Base-by-base conservation (phyloP, 1,140 invertebrate genomes). In the Hirudo medicinalis region DNA sequence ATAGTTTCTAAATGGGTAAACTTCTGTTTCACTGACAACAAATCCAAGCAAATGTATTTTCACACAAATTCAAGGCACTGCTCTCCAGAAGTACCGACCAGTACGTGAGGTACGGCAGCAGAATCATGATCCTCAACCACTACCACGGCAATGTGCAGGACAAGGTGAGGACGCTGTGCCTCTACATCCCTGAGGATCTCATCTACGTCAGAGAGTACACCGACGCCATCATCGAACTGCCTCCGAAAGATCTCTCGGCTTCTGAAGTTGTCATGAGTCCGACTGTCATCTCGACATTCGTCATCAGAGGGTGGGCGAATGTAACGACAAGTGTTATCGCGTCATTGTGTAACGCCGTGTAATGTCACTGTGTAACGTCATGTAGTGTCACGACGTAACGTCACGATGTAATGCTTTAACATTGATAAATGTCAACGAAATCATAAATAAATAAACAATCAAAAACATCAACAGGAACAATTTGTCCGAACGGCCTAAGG, bases 241-340 rank as follows among this genome's bases (percentile, higher is more conserved):
- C 57, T 1, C 22, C 29, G 11, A 63, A 22, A 20, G 57, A 63
- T 13, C 13, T 63, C 11, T 63, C 22, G 4, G 57, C 19, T n/a
- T 25, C 22, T 22, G 57, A 63, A n/a, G 29, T 25, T 20, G 29
- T 63, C 29, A 22, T 63, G 29, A 6, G 4, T 13, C 57, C 57
- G 0, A 32, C 29, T 20, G 29, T 25, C 57, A 25, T 63, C 19
- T 63, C 57, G 9, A 63, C 20, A 9, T 63, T 63, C 57, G 57
- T 63, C 57, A 63, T 63, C 57, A 63, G 57, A 63, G 57, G 57
- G 57, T 63, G 57, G 19, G 13, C 19, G 57, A 22, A 13, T 36
- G 32, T 36, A 2, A 36, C 32, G 32, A 3, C 32, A 36, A 3
- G 32, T 36, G 32, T 36, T 2, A 6, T 6, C 6, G 32, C 2